A percentile compares a stretch with the other conserved stretches of the same genome.
Evolutionary conservation across 23 tunicate species (phyloP).

Genomic region (Halocynthia aurantium): DNA sequence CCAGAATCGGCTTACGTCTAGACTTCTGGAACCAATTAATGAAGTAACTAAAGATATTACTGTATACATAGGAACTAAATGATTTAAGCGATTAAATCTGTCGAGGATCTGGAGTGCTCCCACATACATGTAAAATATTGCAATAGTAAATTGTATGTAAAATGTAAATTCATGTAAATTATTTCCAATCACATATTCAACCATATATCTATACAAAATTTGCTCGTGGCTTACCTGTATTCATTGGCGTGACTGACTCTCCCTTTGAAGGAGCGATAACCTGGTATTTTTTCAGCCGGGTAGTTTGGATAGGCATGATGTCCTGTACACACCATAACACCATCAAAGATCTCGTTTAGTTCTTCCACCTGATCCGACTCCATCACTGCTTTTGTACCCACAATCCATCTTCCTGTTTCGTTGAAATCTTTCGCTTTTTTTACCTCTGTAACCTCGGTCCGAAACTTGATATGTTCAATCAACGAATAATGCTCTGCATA

Average conservation of each 20-base stretch:
- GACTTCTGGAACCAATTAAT: too few relatives aligned
- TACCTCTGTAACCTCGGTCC: conserved; percentile 48
- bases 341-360: conserved; percentile 35
- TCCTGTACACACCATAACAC: conserved; percentile 63
- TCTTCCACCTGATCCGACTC: conserved; percentile 5
- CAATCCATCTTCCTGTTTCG: conserved; percentile 61
- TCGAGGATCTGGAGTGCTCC: too few relatives aligned
- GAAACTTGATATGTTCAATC: conserved; percentile 33
- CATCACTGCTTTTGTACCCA: conserved; percentile 24
- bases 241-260: conserved; percentile 42
- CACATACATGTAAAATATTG: too few relatives aligned
- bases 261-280: conserved; percentile 45
- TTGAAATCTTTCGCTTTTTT: conserved; percentile 22
- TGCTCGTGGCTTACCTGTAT: conserved; percentile 16
- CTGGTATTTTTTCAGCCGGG: conserved; percentile 47
- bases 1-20: too few relatives aligned
- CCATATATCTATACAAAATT: too few relatives aligned
- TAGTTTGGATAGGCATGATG: conserved; percentile 70
- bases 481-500: conserved; percentile 35
- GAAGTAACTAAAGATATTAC: too few relatives aligned
- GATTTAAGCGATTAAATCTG: too few relatives aligned
- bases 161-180: too few relatives aligned
- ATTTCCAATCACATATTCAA: too few relatives aligned
- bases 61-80: too few relatives aligned
- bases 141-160: too few relatives aligned